Base-by-base conservation (phyloP, 2,113 vertebrate species). In the Ictidomys tridecemlineatus region DNA sequence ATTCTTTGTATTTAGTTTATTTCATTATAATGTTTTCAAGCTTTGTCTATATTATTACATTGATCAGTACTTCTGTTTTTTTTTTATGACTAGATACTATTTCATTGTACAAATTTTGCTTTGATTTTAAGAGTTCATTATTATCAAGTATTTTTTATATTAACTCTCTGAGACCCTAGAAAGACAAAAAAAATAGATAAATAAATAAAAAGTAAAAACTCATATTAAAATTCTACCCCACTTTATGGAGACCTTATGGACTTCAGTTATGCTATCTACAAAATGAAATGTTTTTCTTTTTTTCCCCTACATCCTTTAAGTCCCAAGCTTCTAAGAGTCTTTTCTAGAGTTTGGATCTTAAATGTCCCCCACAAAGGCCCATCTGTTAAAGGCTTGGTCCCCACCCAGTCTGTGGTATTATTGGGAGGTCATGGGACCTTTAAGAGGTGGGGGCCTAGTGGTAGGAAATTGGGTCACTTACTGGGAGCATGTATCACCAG, bases 81-180 rank as follows among this genome's bases (percentile, higher is more conserved):
- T 58, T 58, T 58, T 58, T 92, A 82, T 84, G 69, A 8, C 14
- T 45, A 18, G 28, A 20, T 74, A n/a, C 67, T 69, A 73, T 34
- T 72, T n/a, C 70, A 89, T 53, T 93, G 5, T 83, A 45, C 13
- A 22, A 58, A 83, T 86, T 34, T 95, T 85, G 22, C 58, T 92
- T 96, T 77, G 20, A 93, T 67, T 79, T 95, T 67, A 95, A 97
- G 58, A 56, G 79, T 69, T 73, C 8, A 69, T 89, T 84, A 51
- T 45, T 80, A 37, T 72, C 42, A 48, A 85, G 18, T 2, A 93
- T 24, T 95, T 93, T 93, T 91, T 85, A 13, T 94, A 76, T 28
- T 61, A 63, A 58, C 48, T 74, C 72, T 95, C 72, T 96, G 85
- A 70, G 74, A 91, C 58, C 32, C 42, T 87, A 14, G 45, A 90